phyloP scores from a whole-genome alignment of 92 coral and sea anemone genomes.

The Diadumene lineata region DNA sequence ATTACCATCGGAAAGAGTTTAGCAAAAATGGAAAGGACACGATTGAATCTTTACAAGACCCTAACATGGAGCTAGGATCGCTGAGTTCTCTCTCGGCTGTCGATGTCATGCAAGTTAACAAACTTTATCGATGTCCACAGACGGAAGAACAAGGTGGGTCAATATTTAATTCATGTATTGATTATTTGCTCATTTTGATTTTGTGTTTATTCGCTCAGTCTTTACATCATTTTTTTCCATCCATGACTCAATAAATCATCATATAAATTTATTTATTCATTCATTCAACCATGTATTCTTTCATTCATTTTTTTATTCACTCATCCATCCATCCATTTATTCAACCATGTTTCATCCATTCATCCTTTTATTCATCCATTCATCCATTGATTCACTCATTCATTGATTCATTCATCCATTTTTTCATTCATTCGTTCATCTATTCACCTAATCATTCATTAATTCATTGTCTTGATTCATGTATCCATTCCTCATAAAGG shows the following conservation, averaged over 20 bases:
- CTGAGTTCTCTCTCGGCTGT: conserved; percentile 67
- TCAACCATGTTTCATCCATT: too few species aligned
- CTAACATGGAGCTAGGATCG: conserved; percentile 79
- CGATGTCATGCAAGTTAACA: conserved; percentile 77
- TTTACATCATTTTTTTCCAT: too few species aligned
- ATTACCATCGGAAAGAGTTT: conserved; percentile 84
- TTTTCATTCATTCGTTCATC: neutral
- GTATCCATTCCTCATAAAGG: too few species aligned
- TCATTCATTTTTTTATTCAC: too few species aligned
- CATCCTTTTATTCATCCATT: too few species aligned
- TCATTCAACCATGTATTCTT: too few species aligned
- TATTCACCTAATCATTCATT: neutral
- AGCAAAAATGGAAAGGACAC: conserved; percentile 79
- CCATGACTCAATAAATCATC: neutral
- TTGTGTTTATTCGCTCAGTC: too few species aligned
- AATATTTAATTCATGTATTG: neutral
- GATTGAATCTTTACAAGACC: conserved; percentile 67
- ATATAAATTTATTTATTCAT: too few species aligned
- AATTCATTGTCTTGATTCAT: neutral
- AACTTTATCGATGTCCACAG: conserved; percentile 79
- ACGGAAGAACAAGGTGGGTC: conserved; percentile 9
- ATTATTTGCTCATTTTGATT: neutral
- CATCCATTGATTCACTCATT: too few species aligned
- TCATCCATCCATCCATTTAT: too few species aligned
- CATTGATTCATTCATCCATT: too few species aligned